Evolutionary conservation across 2,888 invertebrate genomes (phyloP).

Genomic region (Penaeus monodon): DNA sequence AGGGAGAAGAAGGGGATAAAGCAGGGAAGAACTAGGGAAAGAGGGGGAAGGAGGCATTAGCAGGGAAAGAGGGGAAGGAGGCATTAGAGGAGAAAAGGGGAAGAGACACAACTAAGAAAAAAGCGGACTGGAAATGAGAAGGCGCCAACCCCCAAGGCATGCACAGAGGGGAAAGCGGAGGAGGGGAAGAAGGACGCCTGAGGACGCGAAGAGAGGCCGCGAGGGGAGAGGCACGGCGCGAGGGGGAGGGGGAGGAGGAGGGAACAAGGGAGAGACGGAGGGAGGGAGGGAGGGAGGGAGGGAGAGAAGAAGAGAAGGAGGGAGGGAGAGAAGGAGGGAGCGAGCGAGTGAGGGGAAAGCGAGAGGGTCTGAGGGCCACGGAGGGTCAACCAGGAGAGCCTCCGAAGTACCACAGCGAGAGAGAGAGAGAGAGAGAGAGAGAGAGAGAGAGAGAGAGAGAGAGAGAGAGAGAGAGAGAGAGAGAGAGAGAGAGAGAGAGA

Average conservation of each 20-base stretch:
- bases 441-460: constrained; percentile 27
- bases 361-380: not conserved
- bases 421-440: not conserved
- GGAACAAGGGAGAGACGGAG: not conserved
- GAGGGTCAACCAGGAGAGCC: not conserved
- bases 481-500: not conserved
- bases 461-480: constrained; percentile 27
- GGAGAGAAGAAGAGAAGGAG: not conserved
- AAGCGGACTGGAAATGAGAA: not conserved
- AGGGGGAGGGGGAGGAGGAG: not conserved
- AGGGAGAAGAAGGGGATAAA: not conserved
- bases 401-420: too few relatives aligned
- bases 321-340: not conserved
- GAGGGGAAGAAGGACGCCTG: not conserved
- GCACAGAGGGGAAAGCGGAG: not conserved
- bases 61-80: not conserved
- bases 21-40: not conserved
- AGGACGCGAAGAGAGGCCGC: not conserved
- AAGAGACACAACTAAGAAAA: too few relatives aligned
- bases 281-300: not conserved
- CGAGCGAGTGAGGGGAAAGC: not conserved
- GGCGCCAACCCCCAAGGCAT: not conserved
- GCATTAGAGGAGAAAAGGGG: not conserved
- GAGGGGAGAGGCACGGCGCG: not conserved
- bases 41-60: not conserved